Percentiles rank a stretch among this genome's conserved stretches.
These are phyloP conservation scores for Pseudolaguvia tuberculata DNA, from an alignment of 2,113 vertebrate genomes.

Conservation along the genomic window DNA sequence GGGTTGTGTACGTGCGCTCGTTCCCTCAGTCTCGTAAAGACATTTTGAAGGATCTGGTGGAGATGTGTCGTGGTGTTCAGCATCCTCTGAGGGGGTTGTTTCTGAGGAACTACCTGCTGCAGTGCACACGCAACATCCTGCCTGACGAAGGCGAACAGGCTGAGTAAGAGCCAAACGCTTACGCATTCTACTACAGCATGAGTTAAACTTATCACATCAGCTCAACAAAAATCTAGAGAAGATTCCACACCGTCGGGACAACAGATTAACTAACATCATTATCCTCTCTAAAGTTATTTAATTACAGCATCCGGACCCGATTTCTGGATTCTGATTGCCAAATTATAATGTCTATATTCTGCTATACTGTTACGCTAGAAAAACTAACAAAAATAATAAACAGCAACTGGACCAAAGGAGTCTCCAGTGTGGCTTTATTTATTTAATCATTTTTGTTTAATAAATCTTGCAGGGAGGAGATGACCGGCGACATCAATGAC, in stretches of 20 bases:
- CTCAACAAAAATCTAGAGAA: neutral
- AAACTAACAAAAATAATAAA: too few species aligned
- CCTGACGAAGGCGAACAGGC: constrained; percentile 93
- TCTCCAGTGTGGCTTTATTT: neutral
- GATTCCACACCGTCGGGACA: neutral
- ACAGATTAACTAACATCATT: neutral
- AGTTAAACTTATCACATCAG: neutral
- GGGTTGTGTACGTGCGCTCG: constrained; percentile 96
- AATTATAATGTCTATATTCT: too few species aligned
- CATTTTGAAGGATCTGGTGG: constrained; percentile 97
- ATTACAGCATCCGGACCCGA: too few species aligned
- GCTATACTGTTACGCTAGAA: too few species aligned
- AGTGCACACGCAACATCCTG: constrained; percentile 95
- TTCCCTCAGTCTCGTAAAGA: constrained; percentile 99
- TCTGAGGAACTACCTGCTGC: constrained; percentile 93
- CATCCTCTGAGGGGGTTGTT: constrained; percentile 94
- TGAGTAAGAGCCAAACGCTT: constrained; percentile 72
- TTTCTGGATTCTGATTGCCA: too few species aligned
- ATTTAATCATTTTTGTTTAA: neutral
- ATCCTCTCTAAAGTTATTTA: too few species aligned
- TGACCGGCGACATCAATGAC: constrained; percentile 93
- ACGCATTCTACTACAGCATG: too few species aligned
- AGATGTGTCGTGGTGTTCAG: constrained; percentile 99
- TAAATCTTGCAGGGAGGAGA: constrained; percentile 85
- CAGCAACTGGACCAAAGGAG: too few species aligned